Evolutionary conservation across 2,797 vertebrate species (phyloP).

Genomic region (Malurus leucopterus): DNA sequence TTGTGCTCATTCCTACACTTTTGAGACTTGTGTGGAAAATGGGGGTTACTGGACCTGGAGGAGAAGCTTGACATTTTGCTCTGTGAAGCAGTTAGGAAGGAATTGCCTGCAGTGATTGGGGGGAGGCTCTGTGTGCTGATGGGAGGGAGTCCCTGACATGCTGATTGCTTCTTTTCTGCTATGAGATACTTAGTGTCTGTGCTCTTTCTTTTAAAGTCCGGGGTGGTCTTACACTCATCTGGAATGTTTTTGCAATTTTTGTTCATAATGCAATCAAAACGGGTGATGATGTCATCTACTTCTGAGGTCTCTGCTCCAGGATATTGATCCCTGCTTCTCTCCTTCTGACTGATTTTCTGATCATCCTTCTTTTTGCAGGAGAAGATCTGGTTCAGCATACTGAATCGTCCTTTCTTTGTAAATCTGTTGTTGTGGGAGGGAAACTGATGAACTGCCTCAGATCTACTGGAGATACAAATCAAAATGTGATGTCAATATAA

Average conservation of each 20-base stretch:
- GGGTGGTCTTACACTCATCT: conserved; percentile 26
- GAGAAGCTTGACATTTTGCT: conserved; percentile 38
- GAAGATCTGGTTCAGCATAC: conserved; percentile 81
- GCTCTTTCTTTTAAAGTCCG: conserved; percentile 64
- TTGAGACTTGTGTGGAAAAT: conserved; percentile 71
- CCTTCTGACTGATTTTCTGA: conserved; percentile 58
- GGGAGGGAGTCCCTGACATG: conserved; percentile 71
- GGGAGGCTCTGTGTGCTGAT: conserved; percentile 81
- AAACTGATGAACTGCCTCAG: conserved; percentile 63
- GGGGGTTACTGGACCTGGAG: conserved; percentile 42
- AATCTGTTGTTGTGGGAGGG: conserved; percentile 63
- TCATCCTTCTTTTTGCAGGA: conserved; percentile 80
- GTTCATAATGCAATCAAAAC: conserved; percentile 79
- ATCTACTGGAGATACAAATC: conserved; percentile 56
- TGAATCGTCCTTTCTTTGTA: conserved; percentile 76
- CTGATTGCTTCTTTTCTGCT: conserved; percentile 66
- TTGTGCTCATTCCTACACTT: conserved; percentile 82
- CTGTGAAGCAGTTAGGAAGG: conserved; percentile 69
- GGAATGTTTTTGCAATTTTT: conserved; percentile 66
- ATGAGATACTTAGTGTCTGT: conserved; percentile 67
- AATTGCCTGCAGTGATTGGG: conserved; percentile 72
- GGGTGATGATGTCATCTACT: conserved; percentile 85
- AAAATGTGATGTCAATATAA: neutral
- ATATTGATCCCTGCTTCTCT: conserved; percentile 52
- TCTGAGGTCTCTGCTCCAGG: conserved; percentile 75